phyloP scores from a whole-genome alignment of 1,140 invertebrate species.

The Scaptomyza pallida region DNA sequence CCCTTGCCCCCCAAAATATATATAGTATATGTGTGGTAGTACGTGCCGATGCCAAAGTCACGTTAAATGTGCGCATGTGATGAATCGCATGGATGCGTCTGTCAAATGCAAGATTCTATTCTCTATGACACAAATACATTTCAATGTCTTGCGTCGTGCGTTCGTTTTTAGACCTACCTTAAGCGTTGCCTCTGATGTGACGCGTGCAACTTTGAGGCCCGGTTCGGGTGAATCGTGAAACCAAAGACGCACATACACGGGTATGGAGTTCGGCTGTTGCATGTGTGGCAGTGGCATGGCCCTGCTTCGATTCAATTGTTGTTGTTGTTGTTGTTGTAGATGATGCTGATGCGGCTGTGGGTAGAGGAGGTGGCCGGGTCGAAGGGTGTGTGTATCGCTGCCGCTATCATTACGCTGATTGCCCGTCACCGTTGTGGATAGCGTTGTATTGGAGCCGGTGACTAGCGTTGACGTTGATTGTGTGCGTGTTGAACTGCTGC shows the following conservation, averaged over 20 bases:
- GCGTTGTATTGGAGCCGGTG: slow-evolving; percentile 43
- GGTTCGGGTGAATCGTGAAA: slow-evolving; percentile 89
- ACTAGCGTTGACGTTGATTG: slow-evolving; percentile 43
- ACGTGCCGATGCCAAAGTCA: too few relatives aligned
- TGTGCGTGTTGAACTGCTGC: slow-evolving; percentile 8
- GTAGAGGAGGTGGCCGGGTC: slow-evolving; percentile 16
- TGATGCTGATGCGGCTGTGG: slow-evolving; percentile 5
- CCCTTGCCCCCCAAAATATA: too few relatives aligned
- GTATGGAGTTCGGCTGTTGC: slow-evolving; percentile 55
- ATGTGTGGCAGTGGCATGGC: neutral
- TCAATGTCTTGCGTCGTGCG: too few relatives aligned
- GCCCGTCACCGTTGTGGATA: slow-evolving; percentile 22
- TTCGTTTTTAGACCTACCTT: slow-evolving; percentile 46
- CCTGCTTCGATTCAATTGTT: neutral
- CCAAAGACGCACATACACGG: slow-evolving; percentile 87
- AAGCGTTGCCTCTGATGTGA: slow-evolving; percentile 66
- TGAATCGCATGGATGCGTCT: too few relatives aligned
- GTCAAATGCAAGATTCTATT: too few relatives aligned
- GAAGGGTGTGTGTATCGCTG: slow-evolving; percentile 45
- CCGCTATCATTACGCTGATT: slow-evolving; percentile 30
- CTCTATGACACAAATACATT: too few relatives aligned
- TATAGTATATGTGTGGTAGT: too few relatives aligned
- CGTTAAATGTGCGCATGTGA: too few relatives aligned
- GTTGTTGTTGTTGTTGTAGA: neutral
- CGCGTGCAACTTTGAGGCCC: slow-evolving; percentile 86